A percentile compares a stretch with the other conserved stretches of the same genome.
Conservation (phyloP, 30 jellyfish, hydroid and myxozoan genomes). For the Pseudorhiza aurosa region DNA sequence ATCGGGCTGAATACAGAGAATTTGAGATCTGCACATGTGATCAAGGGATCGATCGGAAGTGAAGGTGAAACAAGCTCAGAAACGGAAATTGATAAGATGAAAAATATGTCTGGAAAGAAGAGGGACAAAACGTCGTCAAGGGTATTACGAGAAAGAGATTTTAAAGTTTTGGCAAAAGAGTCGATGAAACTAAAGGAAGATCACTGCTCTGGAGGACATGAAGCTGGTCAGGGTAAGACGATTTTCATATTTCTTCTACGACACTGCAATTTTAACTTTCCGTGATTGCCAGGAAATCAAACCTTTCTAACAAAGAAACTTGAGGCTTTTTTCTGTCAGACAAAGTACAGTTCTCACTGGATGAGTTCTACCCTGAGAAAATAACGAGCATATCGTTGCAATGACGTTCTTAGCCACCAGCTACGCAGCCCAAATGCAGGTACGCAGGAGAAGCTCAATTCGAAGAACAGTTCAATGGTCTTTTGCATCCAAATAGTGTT, state of each 20-base stretch:
- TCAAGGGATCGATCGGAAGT: not conserved
- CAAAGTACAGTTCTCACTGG: no score
- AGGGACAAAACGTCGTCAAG: not conserved
- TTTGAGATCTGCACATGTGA: conserved; percentile 5
- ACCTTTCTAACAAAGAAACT: no score
- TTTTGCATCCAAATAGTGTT: no score
- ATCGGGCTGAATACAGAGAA: conserved; percentile 10
- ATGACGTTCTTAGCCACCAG: no score
- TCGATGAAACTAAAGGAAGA: not conserved
- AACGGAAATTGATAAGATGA: not conserved
- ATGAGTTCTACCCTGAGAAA: no score
- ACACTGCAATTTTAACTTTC: no score
- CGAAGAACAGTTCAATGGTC: no score
- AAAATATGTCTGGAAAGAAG: not conserved
- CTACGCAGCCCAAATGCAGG: not conserved
- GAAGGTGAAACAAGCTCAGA: conserved; percentile 7
- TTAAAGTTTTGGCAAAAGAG: not conserved
- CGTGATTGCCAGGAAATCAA: no score
- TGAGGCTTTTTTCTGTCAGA: no score
- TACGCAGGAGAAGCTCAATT: no score
- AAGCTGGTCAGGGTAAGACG: not conserved
- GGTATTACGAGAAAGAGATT: not conserved
- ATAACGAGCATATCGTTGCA: no score
- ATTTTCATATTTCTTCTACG: no score
- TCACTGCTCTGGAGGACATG: not conserved